Evolutionary conservation across 2,888 invertebrate species (phyloP), one percentile per base, ranked within the genome.

Genomic region (Sicus ferrugineus): DNA sequence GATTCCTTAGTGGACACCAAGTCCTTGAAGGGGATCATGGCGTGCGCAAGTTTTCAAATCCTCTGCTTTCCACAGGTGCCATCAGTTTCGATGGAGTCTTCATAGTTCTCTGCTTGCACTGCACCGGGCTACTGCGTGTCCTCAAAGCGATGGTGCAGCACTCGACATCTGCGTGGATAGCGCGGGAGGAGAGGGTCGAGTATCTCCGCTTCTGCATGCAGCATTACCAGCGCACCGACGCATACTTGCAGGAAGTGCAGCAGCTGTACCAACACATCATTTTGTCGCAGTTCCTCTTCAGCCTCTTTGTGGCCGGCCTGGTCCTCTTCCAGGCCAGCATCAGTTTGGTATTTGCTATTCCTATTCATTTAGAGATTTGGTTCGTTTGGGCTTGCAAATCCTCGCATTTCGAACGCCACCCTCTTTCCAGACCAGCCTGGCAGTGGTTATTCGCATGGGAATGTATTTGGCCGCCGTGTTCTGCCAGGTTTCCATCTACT

Each of bases 11-110:
- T 34, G 34, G 34, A 34, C 14, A 14, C 34, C n/a, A n/a, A n/a
- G n/a, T n/a, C n/a, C n/a, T n/a, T n/a, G n/a, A n/a, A n/a, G n/a
- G n/a, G n/a, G n/a, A n/a, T n/a, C n/a, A n/a, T n/a, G n/a, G n/a
- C n/a, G n/a, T n/a, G n/a, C n/a, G n/a, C n/a, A n/a, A n/a, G n/a
- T n/a, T n/a, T n/a, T n/a, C n/a, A n/a, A n/a, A n/a, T n/a, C n/a
- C n/a, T 34, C 34, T 34, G 1, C 7, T 34, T 7, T 34, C 2
- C 34, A 14, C 54, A 83, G 83, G 76, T 69, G 79, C 81, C 7
- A 34, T 79, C 1, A 75, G 79, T 71, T 83, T 83, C 48, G 83
- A 83, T 72, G 78, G 78, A 19, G 68, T 80, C 21, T 83, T 83
- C 63, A 76, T 81, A 62, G 76, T 83, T 3, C 64, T 82, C 3